These are phyloP conservation scores for Columbina picui DNA, from an alignment of 2,113 vertebrate species.

Conservation along the genomic window DNA sequence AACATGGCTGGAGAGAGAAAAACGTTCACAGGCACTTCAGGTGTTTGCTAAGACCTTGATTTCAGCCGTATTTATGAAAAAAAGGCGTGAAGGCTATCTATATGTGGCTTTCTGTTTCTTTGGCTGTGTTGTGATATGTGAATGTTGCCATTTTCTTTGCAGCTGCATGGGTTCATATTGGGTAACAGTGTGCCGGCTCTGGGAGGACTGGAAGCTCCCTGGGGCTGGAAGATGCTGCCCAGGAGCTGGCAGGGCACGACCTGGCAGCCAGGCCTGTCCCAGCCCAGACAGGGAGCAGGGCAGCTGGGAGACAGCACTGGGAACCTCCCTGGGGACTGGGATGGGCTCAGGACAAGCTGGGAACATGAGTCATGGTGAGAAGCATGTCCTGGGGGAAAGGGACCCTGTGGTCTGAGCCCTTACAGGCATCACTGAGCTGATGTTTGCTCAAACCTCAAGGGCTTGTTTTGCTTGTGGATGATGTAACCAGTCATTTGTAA, in stretches of 20 bases:
- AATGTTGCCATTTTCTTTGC: neutral
- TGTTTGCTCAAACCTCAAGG: neutral
- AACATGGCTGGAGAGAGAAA: neutral
- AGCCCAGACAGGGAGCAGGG: neutral
- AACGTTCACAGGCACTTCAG: neutral
- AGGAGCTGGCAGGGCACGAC: neutral
- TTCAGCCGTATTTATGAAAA: neutral
- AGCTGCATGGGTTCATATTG: neutral
- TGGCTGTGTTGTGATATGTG: neutral
- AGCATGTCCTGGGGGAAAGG: neutral
- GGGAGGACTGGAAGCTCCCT: neutral
- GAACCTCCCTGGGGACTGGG: neutral
- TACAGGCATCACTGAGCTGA: no score
- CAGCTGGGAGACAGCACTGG: fast-evolving
- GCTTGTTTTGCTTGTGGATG: neutral
- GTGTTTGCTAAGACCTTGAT: neutral
- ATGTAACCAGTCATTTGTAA: neutral
- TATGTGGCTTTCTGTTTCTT: neutral
- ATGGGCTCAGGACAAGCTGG: neutral
- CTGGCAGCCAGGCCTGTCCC: neutral
- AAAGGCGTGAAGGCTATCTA: neutral
- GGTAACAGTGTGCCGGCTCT: neutral
- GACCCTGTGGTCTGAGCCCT: neutral
- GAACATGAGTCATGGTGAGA: neutral
- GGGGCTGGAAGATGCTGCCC: neutral